Percentiles rank a stretch among this genome's conserved stretches.
Conservation (phyloP, 2,888 invertebrate species). For the Biston betularia region DNA sequence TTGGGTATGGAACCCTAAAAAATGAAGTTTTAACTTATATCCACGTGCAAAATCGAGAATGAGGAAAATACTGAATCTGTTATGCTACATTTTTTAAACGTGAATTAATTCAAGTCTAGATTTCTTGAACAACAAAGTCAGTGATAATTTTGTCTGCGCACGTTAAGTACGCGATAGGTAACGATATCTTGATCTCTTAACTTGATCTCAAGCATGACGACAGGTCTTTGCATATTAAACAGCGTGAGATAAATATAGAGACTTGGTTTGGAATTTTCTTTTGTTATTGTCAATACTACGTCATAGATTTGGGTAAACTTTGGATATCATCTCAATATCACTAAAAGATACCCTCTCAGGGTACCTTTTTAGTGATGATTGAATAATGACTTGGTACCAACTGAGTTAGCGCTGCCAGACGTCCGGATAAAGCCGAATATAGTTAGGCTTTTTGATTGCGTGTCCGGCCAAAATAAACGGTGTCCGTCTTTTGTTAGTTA, state of each 20-base stretch:
- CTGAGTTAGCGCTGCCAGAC: too few relatives aligned
- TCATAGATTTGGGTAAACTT: not conserved
- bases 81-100: not conserved
- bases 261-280: not conserved
- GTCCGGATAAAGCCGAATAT: too few relatives aligned
- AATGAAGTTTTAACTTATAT: not conserved
- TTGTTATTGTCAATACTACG: not conserved
- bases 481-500: too few relatives aligned
- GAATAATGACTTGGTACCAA: too few relatives aligned
- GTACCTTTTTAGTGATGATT: not conserved
- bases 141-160: conserved; percentile 1
- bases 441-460: too few relatives aligned
- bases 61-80: not conserved
- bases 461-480: too few relatives aligned
- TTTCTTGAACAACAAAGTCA: not conserved
- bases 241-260: conserved; percentile 8
- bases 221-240: conserved; percentile 14
- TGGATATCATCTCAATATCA: not conserved
- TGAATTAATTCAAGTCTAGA: not conserved
- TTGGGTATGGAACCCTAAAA: too few relatives aligned
- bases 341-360: too few relatives aligned
- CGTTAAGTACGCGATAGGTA: not conserved
- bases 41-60: not conserved
- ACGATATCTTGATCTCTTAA: not conserved
- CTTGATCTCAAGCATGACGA: conserved; percentile 20